Percentiles rank a stretch among this genome's conserved stretches.
Evolutionary conservation across 2,888 invertebrate genomes (phyloP).

Genomic region (Pherbina coryleti): DNA sequence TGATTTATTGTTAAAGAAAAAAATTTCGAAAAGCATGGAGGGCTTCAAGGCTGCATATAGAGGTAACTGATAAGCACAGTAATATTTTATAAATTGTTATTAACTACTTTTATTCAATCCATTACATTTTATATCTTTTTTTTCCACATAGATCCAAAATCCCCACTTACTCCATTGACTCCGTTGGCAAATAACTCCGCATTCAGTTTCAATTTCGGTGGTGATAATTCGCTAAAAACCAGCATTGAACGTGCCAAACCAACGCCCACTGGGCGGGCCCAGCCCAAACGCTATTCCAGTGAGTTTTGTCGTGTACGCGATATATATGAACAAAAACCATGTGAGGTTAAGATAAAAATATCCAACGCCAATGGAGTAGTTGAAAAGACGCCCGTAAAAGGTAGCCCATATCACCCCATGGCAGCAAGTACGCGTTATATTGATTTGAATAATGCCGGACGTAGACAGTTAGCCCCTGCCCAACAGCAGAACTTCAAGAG

Average conservation of each 20-base stretch:
- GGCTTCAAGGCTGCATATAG: slow-evolving; percentile 39
- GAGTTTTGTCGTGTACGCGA: background rate
- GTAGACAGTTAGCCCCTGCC: background rate
- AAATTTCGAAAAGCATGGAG: slow-evolving; percentile 29
- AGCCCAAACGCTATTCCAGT: slow-evolving; percentile 4
- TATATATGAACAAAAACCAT: background rate
- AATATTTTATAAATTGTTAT: too few species aligned
- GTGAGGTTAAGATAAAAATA: background rate
- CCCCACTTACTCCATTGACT: slow-evolving; percentile 42
- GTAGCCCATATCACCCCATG: background rate
- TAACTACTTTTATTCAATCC: background rate
- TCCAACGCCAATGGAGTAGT: background rate
- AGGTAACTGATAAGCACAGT: slow-evolving; percentile 14
- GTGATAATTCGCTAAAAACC: slow-evolving; percentile 22
- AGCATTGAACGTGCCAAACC: background rate
- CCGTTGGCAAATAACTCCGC: slow-evolving; percentile 18
- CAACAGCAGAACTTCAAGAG: background rate
- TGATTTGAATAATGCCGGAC: background rate
- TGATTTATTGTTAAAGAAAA: background rate
- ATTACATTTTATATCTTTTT: background rate
- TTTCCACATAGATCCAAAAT: slow-evolving; percentile 38
- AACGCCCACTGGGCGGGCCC: background rate
- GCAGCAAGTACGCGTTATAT: background rate
- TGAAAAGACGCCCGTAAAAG: background rate
- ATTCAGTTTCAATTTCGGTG: slow-evolving; percentile 37